Evolutionary conservation across 2,888 invertebrate species (phyloP).

Genomic region (Torymus aiolomorphi): DNA sequence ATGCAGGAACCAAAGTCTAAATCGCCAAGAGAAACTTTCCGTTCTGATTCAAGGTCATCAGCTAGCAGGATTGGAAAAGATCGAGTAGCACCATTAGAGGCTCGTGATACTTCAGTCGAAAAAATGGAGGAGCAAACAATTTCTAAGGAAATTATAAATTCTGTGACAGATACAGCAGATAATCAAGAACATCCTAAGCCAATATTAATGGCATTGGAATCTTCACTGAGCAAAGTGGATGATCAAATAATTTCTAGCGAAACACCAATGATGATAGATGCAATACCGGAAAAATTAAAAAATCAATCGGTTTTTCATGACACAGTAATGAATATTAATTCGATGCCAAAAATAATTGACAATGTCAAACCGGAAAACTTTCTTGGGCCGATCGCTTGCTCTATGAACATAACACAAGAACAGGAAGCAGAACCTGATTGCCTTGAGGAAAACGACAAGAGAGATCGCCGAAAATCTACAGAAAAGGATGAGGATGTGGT

Average conservation of each 20-base stretch:
- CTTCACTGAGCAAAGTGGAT: background rate
- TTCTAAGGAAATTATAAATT: background rate
- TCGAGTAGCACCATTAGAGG: background rate
- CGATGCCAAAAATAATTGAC: conserved; percentile 31
- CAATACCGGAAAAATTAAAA: background rate
- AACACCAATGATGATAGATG: background rate
- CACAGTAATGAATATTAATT: background rate
- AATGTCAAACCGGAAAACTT: background rate
- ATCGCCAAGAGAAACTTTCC: background rate
- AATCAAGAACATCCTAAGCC: background rate
- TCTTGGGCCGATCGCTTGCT: background rate
- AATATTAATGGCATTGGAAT: background rate
- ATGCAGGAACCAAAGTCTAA: conserved; percentile 23
- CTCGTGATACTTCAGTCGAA: too few relatives aligned
- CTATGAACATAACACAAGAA: background rate
- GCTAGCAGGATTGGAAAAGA: background rate
- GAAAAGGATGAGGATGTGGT: background rate
- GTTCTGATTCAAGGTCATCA: background rate
- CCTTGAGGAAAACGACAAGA: conserved; percentile 40
- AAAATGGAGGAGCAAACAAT: too few relatives aligned
- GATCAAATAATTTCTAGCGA: conserved; percentile 24
- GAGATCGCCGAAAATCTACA: conserved; percentile 45
- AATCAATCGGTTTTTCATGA: conserved; percentile 11
- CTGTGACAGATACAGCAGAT: background rate
- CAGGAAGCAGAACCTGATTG: conserved; percentile 10